Conservation (phyloP, 2,888 invertebrate species). For the Amphipyra berbera region DNA sequence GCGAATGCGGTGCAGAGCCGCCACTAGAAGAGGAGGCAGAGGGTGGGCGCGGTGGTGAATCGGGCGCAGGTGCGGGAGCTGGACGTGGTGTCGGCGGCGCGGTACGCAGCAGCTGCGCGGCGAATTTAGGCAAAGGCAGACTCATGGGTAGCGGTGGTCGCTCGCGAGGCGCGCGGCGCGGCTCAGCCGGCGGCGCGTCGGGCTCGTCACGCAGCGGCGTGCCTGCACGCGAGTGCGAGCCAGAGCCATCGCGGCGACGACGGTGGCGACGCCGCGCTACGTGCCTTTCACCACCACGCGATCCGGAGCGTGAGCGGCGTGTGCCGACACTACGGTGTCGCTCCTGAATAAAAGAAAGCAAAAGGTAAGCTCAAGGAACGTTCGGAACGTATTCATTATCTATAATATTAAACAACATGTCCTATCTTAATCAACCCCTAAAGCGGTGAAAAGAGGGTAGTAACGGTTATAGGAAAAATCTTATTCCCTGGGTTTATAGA, state of each 20-base stretch:
- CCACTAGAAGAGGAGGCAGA: slow-evolving; percentile 94
- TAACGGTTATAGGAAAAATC: too few species aligned
- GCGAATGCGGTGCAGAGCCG: slow-evolving; percentile 93
- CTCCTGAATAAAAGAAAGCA: slow-evolving; percentile 66
- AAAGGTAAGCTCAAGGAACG: slow-evolving; percentile 1
- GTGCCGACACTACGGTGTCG: slow-evolving; percentile 75
- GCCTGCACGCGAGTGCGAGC: slow-evolving; percentile 85
- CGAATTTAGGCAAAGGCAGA: slow-evolving; percentile 96
- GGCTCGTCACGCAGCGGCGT: slow-evolving; percentile 91
- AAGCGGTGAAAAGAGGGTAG: too few species aligned
- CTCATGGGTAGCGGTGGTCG: slow-evolving; percentile 93
- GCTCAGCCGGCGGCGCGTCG: slow-evolving; percentile 94
- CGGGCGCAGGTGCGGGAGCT: slow-evolving; percentile 89
- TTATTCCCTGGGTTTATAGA: too few species aligned
- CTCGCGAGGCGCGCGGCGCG: slow-evolving; percentile 92
- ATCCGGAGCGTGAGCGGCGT: slow-evolving; percentile 77
- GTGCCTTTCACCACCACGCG: slow-evolving; percentile 74
- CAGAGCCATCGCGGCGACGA: slow-evolving; percentile 84
- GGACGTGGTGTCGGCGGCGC: slow-evolving; percentile 86
- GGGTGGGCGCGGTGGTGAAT: slow-evolving; percentile 92
- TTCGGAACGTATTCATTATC: too few species aligned
- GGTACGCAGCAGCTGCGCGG: slow-evolving; percentile 91
- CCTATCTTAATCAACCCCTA: too few species aligned
- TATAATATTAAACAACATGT: too few species aligned
- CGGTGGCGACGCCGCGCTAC: slow-evolving; percentile 86